A percentile compares a stretch with the other conserved stretches of the same genome.
phyloP scores from a whole-genome alignment of 2,797 vertebrate species.

The Acestrorhynchus altus region DNA sequence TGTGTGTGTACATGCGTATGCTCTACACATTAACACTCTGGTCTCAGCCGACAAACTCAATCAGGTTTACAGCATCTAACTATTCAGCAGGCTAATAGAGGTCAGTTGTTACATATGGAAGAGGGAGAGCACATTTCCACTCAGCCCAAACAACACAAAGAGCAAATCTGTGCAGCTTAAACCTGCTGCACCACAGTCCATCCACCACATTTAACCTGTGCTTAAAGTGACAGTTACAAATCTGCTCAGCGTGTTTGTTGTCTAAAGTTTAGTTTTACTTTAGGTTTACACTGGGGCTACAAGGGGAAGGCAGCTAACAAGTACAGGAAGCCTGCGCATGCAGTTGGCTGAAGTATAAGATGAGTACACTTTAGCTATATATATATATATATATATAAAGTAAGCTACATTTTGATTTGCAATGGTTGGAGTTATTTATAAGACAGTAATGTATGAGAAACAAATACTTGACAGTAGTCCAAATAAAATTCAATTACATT shows the following conservation, averaged over 20 bases:
- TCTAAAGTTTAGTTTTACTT: neutral
- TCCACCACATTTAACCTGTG: neutral
- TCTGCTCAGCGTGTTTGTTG: no score
- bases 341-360: no score
- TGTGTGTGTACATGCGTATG: conserved; percentile 30
- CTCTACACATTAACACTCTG: conserved; percentile 42
- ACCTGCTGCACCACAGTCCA: neutral
- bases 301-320: no score
- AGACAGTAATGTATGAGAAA: no score
- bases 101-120: conserved; percentile 53
- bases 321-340: no score
- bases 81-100: conserved; percentile 50
- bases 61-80: conserved; percentile 52
- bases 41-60: conserved; percentile 52
- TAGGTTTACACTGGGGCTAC: no score
- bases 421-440: no score
- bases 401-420: no score
- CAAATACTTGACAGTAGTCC: no score
- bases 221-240: neutral
- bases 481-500: no score
- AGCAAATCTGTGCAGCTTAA: neutral
- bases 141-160: neutral
- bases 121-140: conserved; percentile 16
- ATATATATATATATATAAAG: no score
- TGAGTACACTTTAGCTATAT: no score